phyloP scores from a whole-genome alignment of 2,797 vertebrate species.

The Salarias fasciatus region DNA sequence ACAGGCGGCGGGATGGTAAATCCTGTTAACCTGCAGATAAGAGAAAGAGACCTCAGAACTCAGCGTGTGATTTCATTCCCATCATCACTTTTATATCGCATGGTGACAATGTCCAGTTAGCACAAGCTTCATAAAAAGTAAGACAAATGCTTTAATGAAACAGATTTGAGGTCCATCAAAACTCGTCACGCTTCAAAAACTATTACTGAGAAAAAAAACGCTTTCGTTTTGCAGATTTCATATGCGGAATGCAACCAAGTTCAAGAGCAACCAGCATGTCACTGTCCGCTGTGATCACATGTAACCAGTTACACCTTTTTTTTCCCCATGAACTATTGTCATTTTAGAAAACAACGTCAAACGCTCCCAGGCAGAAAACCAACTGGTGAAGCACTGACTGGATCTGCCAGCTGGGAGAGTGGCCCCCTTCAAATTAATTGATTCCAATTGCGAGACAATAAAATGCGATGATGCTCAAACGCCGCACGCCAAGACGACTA shows the following conservation, averaged over 20 bases:
- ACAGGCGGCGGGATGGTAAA: conserved; percentile 97
- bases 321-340: background rate
- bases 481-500: background rate
- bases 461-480: conserved; percentile 25
- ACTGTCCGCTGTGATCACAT: background rate
- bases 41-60: conserved; percentile 30
- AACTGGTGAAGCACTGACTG: background rate
- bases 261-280: background rate
- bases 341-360: conserved; percentile 13
- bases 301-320: background rate
- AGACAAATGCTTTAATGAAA: conserved; percentile 2
- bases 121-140: background rate
- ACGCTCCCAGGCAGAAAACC: conserved; percentile 13
- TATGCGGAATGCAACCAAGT: background rate
- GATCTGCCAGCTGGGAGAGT: conserved; percentile 10
- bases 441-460: conserved; percentile 14
- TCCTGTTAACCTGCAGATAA: conserved; percentile 92
- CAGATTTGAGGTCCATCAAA: background rate
- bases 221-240: conserved; percentile 3
- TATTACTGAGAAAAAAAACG: background rate
- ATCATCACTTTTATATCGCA: conserved; percentile 8
- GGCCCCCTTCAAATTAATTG: background rate
- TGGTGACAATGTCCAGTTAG: background rate
- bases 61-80: conserved; percentile 14
- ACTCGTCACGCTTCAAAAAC: background rate